These are phyloP conservation scores for Odontomachus brunneus DNA, from an alignment of 1,140 invertebrate genomes.

Conservation along the genomic window DNA sequence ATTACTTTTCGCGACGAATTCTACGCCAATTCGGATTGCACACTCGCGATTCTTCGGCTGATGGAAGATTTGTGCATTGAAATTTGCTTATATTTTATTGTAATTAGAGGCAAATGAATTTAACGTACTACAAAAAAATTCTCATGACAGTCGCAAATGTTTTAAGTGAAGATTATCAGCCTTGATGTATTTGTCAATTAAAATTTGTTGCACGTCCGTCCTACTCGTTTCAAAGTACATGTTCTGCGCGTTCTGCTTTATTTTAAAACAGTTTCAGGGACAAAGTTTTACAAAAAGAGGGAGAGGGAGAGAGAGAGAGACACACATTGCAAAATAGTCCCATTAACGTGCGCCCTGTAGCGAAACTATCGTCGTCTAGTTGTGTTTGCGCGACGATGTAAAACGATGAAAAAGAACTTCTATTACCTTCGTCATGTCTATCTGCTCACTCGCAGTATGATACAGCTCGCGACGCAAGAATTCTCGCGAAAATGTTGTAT, in stretches of 20 bases:
- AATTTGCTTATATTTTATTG: not conserved
- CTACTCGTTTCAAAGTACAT: not conserved
- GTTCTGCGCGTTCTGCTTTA: not conserved
- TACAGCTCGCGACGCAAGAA: conserved; percentile 2
- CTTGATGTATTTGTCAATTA: not conserved
- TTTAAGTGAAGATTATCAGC: not conserved
- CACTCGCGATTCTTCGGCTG: not conserved
- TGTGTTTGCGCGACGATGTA: conserved; percentile 24
- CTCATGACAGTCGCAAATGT: not conserved
- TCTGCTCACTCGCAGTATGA: not conserved
- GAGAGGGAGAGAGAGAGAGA: not conserved
- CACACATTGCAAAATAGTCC: conserved; percentile 23
- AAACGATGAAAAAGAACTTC: conserved; percentile 27
- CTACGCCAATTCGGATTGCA: not conserved
- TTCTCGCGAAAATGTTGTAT: conserved; percentile 24
- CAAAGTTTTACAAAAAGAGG: not conserved
- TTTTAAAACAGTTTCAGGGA: conserved; percentile 35
- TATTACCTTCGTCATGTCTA: conserved; percentile 40
- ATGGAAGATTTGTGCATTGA: not conserved
- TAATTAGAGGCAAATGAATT: not conserved
- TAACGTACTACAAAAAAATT: not conserved
- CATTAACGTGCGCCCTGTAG: conserved; percentile 17
- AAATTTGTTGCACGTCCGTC: not conserved
- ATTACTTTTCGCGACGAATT: conserved; percentile 14
- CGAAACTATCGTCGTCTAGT: not conserved